Percentiles rank a stretch among this genome's conserved stretches.
Conservation (phyloP, 2,113 vertebrate species). For the Archilochus colubris region DNA sequence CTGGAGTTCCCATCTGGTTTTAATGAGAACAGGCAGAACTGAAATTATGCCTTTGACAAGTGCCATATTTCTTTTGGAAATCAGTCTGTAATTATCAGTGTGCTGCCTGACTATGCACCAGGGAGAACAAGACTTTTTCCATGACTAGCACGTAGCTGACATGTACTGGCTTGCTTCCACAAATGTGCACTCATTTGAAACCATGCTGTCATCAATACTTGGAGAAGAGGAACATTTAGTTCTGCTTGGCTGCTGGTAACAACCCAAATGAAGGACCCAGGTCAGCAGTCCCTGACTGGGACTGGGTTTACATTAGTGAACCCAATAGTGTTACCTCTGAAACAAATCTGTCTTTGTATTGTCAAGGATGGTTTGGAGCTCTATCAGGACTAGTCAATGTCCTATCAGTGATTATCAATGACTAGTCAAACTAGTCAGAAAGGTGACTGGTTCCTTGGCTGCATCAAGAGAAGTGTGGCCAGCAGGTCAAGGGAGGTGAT, state of each 20-base stretch:
- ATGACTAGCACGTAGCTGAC: not conserved
- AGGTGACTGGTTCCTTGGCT: too few relatives aligned
- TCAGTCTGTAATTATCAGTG: conserved; percentile 3
- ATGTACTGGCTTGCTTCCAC: not conserved
- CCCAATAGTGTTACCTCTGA: not conserved
- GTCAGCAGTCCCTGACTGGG: not conserved
- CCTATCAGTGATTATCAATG: too few relatives aligned
- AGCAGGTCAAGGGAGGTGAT: too few relatives aligned
- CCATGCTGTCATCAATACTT: not conserved
- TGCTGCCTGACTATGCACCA: conserved; percentile 22
- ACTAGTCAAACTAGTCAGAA: too few relatives aligned
- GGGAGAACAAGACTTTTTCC: not conserved
- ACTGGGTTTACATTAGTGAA: not conserved
- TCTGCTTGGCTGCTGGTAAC: not conserved
- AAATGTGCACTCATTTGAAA: not conserved
- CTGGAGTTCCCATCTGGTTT: not conserved
- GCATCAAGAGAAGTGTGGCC: too few relatives aligned
- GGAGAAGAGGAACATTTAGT: not conserved
- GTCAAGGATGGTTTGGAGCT: not conserved
- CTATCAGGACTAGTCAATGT: not conserved
- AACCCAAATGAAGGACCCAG: not conserved
- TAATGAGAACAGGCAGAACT: conserved; percentile 12
- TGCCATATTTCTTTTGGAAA: conserved; percentile 38
- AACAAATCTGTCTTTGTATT: not conserved
- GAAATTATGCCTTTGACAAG: conserved; percentile 49